Conservation (phyloP, 2,888 invertebrate species). For the Eutolmus rufibarbis region DNA sequence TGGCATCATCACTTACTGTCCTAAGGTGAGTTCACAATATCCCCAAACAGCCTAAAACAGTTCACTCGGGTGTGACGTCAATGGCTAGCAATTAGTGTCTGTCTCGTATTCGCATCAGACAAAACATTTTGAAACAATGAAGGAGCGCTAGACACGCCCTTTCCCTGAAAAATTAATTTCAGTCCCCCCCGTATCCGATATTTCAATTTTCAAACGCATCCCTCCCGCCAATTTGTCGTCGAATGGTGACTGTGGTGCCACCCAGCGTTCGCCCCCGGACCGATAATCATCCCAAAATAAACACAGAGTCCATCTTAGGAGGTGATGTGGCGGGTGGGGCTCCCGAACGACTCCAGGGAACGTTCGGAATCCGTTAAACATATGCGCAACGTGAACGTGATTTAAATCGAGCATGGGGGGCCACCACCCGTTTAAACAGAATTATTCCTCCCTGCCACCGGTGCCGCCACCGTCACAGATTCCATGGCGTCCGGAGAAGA, state of each 20-base stretch:
- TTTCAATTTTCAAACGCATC: slow-evolving; percentile 4
- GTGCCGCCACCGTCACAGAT: neutral
- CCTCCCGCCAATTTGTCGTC: slow-evolving; percentile 19
- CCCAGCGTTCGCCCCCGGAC: neutral
- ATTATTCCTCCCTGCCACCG: neutral
- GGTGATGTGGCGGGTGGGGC: neutral
- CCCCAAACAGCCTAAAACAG: neutral
- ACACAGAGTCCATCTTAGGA: slow-evolving; percentile 9
- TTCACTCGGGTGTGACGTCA: neutral
- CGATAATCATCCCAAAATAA: slow-evolving; percentile 39
- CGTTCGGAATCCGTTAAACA: neutral
- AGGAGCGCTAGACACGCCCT: neutral
- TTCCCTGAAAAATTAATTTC: neutral
- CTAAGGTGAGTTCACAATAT: neutral
- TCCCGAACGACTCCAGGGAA: neutral
- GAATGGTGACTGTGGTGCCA: slow-evolving; percentile 16
- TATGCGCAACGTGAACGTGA: slow-evolving; percentile 33
- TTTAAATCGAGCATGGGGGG: slow-evolving; percentile 1
- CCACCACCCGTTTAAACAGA: neutral
- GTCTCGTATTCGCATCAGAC: neutral
- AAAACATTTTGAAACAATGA: slow-evolving; percentile 7
- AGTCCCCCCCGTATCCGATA: neutral
- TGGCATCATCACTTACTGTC: neutral
- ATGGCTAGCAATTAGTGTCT: neutral
- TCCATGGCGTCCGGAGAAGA: neutral